Percentiles rank a stretch among this genome's conserved stretches.
phyloP scores from a whole-genome alignment of 2,113 vertebrate genomes.

The Lagenorhynchus albirostris region DNA sequence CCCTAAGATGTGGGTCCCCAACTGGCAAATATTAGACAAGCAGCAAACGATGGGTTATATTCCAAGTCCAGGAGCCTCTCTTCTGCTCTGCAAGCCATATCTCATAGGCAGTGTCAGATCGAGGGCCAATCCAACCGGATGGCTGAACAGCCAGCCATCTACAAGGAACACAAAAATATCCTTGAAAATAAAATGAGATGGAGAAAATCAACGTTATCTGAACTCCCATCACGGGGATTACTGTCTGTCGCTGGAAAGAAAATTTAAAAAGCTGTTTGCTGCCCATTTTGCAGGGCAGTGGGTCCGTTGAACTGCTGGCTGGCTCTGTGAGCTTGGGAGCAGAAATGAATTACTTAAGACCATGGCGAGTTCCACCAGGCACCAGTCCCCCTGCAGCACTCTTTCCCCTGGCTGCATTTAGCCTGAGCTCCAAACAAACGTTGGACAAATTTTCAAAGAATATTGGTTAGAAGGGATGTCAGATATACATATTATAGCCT shows the following conservation, averaged over 20 bases:
- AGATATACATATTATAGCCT: background rate
- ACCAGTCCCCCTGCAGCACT: too few species aligned
- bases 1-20: background rate
- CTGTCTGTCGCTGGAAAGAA: background rate
- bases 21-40: background rate
- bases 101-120: background rate
- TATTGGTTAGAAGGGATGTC: background rate
- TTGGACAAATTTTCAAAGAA: background rate
- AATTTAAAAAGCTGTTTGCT: background rate
- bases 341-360: background rate
- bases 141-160: background rate
- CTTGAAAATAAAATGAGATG: background rate
- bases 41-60: background rate
- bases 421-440: background rate
- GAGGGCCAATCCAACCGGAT: background rate
- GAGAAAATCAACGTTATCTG: background rate
- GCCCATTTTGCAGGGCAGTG: background rate
- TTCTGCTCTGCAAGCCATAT: background rate
- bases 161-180: background rate
- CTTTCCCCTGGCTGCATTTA: background rate
- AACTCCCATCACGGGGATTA: background rate
- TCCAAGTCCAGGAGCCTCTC: background rate
- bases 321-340: background rate
- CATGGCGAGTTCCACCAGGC: fast-evolving
- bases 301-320: background rate